Evolutionary conservation across 2,797 vertebrate genomes (phyloP), one percentile per base, ranked within the genome.

Genomic region (Carcharodon carcharias): DNA sequence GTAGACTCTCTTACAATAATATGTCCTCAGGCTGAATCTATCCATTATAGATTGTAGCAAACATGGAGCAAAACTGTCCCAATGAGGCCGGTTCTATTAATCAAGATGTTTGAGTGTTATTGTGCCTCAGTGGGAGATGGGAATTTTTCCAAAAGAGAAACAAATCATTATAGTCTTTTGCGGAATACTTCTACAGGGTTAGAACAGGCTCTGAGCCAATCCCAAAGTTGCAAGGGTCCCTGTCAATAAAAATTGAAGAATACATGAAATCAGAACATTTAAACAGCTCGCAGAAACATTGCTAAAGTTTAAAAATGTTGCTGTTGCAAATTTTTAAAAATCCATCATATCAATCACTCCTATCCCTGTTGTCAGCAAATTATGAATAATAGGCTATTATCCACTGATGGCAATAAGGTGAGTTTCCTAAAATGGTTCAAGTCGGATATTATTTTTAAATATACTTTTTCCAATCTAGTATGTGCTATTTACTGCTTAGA

Each of bases 21-120:
- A 50, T 54, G 94, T 95, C 67, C 67, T 54, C 45, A 95, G 94
- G 94, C 94, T 9, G 67, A 95, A 14, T 56, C 45, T 56, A 95
- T 71, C 50, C 35, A 95, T 95, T 95, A 58, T 77, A 95, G 69
- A 77, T 95, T 95, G 69, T 77, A 77, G 50, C 31, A 71, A 77
- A 77, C 35, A 56, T 40, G 56, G 7, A 35, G 4, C 45, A 73
- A 95, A 95, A 77, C 94, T 95, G 67, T 35, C 31, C 94, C 94
- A 95, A 31, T n/a, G 94, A 95, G 94, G 71, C 50, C 18, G 31
- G 45, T 77, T 6, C 94, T 58, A 71, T 77, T 95, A 95, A 95
- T 95, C 94, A 31, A 77, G 94, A 77, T 56, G 35, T 93, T 67
- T 77, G 69, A 95, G 69, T 56, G 67, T 73, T 73, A 54, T 54